These are phyloP conservation scores for Ecdyonurus torrentis DNA, from an alignment of 2,888 invertebrate species.

Conservation along the genomic window DNA sequence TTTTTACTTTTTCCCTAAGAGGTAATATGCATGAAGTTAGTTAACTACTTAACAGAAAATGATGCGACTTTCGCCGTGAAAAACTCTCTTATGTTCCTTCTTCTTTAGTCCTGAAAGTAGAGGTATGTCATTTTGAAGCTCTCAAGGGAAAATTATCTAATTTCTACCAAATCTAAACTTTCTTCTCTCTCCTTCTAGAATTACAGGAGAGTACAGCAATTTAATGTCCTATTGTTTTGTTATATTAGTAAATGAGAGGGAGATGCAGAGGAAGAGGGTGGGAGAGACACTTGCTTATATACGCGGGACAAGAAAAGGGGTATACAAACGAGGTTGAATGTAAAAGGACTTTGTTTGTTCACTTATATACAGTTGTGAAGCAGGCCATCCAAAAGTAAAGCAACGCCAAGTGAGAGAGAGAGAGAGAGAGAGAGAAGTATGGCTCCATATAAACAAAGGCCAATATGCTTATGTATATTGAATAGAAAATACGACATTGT, in stretches of 20 bases:
- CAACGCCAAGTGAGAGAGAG: too few relatives aligned
- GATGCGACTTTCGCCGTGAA: conserved; percentile 10
- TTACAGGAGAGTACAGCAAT: conserved; percentile 9
- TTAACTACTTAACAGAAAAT: conserved; percentile 14
- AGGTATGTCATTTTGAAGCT: conserved; percentile 1
- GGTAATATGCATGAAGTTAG: conserved; percentile 12
- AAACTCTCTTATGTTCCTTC: too few relatives aligned
- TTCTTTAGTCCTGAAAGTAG: conserved; percentile 1
- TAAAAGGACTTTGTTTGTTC: background rate
- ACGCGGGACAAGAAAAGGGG: background rate
- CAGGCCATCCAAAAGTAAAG: too few relatives aligned
- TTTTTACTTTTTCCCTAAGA: background rate
- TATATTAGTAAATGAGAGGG: too few relatives aligned
- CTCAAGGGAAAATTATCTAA: conserved; percentile 14
- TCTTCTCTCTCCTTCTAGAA: conserved; percentile 8
- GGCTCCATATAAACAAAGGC: background rate
- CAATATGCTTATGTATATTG: background rate
- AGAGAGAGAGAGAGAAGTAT: too few relatives aligned
- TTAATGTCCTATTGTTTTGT: conserved; percentile 12
- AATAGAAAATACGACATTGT: background rate
- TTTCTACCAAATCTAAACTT: conserved; percentile 12
- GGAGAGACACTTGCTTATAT: background rate
- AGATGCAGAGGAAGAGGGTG: background rate
- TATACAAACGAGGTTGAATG: background rate
- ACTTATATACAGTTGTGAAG: too few relatives aligned